These are phyloP conservation scores for Hassar affinis DNA, from an alignment of 2,113 vertebrate genomes.

Conservation along the genomic window DNA sequence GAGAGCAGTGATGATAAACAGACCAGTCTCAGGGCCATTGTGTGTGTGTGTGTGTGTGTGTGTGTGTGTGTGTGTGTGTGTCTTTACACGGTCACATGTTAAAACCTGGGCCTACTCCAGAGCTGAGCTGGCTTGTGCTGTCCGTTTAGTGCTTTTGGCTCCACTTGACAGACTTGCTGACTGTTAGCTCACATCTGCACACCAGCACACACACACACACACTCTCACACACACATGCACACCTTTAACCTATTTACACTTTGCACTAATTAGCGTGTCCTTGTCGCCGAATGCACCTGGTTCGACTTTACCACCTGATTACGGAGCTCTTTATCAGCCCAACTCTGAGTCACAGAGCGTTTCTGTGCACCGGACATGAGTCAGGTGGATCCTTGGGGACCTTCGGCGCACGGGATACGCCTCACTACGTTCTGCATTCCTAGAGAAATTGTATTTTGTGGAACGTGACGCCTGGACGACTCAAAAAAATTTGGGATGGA, in stretches of 20 bases:
- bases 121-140: neutral
- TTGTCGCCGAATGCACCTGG: neutral
- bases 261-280: neutral
- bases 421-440: no score
- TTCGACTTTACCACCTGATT: neutral
- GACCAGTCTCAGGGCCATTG: no score
- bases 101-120: neutral
- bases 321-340: neutral
- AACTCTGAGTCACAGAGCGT: neutral
- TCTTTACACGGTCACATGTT: no score
- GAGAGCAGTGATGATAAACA: constrained; percentile 12
- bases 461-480: no score
- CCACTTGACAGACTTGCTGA: neutral
- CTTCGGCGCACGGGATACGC: no score
- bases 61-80: neutral
- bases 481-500: no score
- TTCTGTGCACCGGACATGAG: neutral
- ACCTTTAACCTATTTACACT: neutral
- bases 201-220: neutral
- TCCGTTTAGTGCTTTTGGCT: neutral
- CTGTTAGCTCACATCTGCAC: neutral
- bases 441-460: no score
- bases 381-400: neutral
- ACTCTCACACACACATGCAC: neutral
- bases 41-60: no score